Percentiles rank a stretch among this genome's conserved stretches.
These are phyloP conservation scores for Leucania comma DNA, from an alignment of 2,888 invertebrate species.

Conservation along the genomic window DNA sequence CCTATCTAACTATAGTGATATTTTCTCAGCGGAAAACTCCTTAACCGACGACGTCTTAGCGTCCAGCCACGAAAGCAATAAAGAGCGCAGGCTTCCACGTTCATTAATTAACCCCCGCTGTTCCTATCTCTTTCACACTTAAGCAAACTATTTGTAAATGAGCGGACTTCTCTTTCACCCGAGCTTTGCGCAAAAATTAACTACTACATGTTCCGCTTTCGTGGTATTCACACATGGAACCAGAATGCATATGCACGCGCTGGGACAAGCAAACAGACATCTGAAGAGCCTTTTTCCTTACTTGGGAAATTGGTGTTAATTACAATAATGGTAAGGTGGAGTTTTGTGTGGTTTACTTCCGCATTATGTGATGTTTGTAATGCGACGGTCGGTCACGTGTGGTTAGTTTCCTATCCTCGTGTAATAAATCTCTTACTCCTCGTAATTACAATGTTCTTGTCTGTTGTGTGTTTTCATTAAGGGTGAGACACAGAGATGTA, in stretches of 20 bases:
- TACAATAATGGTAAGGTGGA: slow-evolving; percentile 78
- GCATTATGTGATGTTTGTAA: slow-evolving; percentile 73
- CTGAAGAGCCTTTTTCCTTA: slow-evolving; percentile 70
- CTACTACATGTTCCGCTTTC: slow-evolving; percentile 87
- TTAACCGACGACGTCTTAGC: slow-evolving; percentile 89
- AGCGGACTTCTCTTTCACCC: slow-evolving; percentile 86
- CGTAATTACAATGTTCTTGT: slow-evolving; percentile 90
- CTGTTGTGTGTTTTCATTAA: slow-evolving; percentile 90
- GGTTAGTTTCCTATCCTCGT: slow-evolving; percentile 87
- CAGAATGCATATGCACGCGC: slow-evolving; percentile 88
- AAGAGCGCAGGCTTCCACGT: slow-evolving; percentile 91
- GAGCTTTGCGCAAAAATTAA: slow-evolving; percentile 91
- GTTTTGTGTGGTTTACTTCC: slow-evolving; percentile 76
- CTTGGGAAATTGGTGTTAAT: slow-evolving; percentile 81
- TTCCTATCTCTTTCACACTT: slow-evolving; percentile 83
- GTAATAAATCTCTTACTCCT: slow-evolving; percentile 89
- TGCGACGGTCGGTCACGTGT: slow-evolving; percentile 83
- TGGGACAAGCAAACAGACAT: slow-evolving; percentile 66
- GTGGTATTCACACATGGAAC: slow-evolving; percentile 84
- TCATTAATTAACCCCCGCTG: slow-evolving; percentile 90
- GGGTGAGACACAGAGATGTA: slow-evolving; percentile 74
- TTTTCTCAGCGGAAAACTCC: slow-evolving; percentile 88
- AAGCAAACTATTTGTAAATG: slow-evolving; percentile 88
- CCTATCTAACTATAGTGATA: slow-evolving; percentile 75
- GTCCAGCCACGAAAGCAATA: slow-evolving; percentile 90